These are phyloP conservation scores for Tetragonula clypearis DNA, from an alignment of 1,140 invertebrate genomes.

Conservation along the genomic window DNA sequence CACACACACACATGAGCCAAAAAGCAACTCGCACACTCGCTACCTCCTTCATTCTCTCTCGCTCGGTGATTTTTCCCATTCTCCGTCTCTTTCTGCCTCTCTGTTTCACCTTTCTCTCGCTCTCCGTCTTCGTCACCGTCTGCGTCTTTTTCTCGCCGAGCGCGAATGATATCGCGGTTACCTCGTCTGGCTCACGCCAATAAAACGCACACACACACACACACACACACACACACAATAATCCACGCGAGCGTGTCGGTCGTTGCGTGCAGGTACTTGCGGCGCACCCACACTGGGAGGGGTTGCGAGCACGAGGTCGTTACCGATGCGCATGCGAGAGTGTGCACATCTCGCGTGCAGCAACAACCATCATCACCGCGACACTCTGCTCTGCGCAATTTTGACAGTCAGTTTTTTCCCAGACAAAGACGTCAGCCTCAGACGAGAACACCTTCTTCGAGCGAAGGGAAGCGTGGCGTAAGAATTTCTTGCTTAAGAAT, in stretches of 20 bases:
- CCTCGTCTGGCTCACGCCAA: neutral
- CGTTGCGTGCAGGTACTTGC: slow-evolving; percentile 16
- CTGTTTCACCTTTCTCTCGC: neutral
- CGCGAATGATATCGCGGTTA: neutral
- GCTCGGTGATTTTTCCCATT: slow-evolving; percentile 1
- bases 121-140: neutral
- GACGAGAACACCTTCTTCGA: too few relatives aligned
- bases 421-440: slow-evolving; percentile 50
- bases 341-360: slow-evolving; percentile 32
- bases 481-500: too few relatives aligned
- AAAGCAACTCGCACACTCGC: neutral
- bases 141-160: neutral
- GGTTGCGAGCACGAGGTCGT: slow-evolving; percentile 33
- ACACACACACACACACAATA: neutral
- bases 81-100: neutral
- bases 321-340: slow-evolving; percentile 12
- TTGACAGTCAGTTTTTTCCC: slow-evolving; percentile 41
- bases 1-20: neutral
- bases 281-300: slow-evolving; percentile 36
- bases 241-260: neutral
- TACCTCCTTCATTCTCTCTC: slow-evolving; percentile 14
- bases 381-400: slow-evolving; percentile 26
- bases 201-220: neutral
- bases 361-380: slow-evolving; percentile 14
- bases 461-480: too few relatives aligned